Evolutionary conservation across 2,888 invertebrate species (phyloP).

Genomic region (Sycophila texana): DNA sequence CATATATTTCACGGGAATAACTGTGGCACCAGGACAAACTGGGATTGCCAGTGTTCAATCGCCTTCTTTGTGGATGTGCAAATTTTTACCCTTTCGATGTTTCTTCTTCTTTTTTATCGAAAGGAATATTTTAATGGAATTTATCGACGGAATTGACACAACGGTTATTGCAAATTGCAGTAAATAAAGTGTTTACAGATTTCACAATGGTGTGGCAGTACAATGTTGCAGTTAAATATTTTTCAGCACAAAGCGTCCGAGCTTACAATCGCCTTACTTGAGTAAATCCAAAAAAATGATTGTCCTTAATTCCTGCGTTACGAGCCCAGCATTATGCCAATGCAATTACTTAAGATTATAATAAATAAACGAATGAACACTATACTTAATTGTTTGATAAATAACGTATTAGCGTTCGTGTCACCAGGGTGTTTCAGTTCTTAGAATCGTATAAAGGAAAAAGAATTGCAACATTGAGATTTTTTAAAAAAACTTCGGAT

Average conservation of each 20-base stretch:
- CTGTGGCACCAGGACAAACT: conserved; percentile 37
- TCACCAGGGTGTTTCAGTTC: neutral
- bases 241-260: neutral
- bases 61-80: neutral
- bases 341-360: conserved; percentile 40
- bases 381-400: conserved; percentile 38
- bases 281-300: conserved; percentile 48
- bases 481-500: neutral
- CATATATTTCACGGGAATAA: conserved; percentile 21
- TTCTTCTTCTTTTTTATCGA: too few relatives aligned
- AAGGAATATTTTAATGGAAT: neutral
- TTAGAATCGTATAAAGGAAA: conserved; percentile 21
- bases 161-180: too few relatives aligned
- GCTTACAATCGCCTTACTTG: conserved; percentile 12
- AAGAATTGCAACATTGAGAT: neutral
- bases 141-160: neutral
- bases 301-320: conserved; percentile 35
- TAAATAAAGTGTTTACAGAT: neutral
- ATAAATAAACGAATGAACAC: conserved; percentile 41
- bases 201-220: neutral
- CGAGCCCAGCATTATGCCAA: conserved; percentile 13
- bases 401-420: conserved; percentile 31
- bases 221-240: conserved; percentile 7
- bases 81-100: neutral
- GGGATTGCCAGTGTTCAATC: neutral